Conservation (phyloP, 2,888 invertebrate species). For the Scrobipalpa atriplicella region DNA sequence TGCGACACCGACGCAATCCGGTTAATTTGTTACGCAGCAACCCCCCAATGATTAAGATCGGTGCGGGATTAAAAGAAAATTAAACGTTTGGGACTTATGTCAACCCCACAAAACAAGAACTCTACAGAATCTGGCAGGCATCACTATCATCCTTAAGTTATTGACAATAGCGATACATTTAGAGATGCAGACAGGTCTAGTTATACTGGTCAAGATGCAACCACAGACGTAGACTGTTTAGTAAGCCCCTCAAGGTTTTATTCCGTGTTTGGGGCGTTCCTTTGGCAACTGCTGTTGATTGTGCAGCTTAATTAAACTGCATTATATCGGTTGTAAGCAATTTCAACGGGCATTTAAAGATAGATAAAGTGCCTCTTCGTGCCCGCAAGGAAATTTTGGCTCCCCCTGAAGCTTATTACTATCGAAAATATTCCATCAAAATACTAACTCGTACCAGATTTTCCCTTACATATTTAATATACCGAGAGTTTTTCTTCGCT, state of each 20-base stretch:
- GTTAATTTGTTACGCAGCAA: constrained; percentile 77
- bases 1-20: constrained; percentile 79
- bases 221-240: constrained; percentile 55
- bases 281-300: constrained; percentile 77
- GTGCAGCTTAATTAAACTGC: constrained; percentile 77
- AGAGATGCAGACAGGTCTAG: constrained; percentile 12
- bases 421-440: no score
- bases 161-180: constrained; percentile 30
- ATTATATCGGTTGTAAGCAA: constrained; percentile 66
- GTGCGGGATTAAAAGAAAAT: constrained; percentile 82
- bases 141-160: neutral
- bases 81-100: constrained; percentile 74
- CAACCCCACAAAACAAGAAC: constrained; percentile 55
- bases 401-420: neutral
- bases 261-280: constrained; percentile 77
- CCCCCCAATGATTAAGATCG: constrained; percentile 76
- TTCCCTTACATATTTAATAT: no score
- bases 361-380: constrained; percentile 29
- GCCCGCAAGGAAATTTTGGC: constrained; percentile 20
- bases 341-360: constrained; percentile 48
- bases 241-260: constrained; percentile 75
- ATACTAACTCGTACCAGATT: no score
- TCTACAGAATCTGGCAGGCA: no score
- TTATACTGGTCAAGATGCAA: constrained; percentile 47
- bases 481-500: no score